These are phyloP conservation scores for Zenarchopterus dispar DNA, from an alignment of 2,797 vertebrate species.

Conservation along the genomic window DNA sequence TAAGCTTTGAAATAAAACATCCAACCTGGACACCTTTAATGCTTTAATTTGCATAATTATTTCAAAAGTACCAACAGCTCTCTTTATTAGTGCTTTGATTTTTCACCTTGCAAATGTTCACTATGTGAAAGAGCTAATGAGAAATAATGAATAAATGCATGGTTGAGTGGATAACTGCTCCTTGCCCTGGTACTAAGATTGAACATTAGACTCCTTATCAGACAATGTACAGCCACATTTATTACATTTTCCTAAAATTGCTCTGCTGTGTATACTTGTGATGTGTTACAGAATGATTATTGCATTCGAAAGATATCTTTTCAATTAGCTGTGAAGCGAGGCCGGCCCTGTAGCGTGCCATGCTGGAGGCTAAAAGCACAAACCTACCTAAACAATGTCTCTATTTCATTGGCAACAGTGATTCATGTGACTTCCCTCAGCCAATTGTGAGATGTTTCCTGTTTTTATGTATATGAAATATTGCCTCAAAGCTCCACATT, in stretches of 20 bases:
- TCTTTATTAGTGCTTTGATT: conserved; percentile 3
- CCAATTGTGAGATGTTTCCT: conserved; percentile 56
- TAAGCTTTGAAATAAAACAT: conserved; percentile 35
- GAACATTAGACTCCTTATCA: conserved; percentile 28
- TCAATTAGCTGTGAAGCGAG: conserved; percentile 72
- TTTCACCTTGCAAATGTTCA: conserved; percentile 20
- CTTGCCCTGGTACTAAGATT: conserved; percentile 9
- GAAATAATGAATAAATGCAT: conserved; percentile 29
- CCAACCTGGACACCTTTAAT: conserved; percentile 17
- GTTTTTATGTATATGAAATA: conserved; percentile 56
- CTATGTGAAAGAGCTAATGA: conserved; percentile 28
- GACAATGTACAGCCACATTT: conserved; percentile 30
- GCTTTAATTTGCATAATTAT: conserved; percentile 28
- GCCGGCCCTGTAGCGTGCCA: conserved; percentile 66
- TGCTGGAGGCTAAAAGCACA: conserved; percentile 68
- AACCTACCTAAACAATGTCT: conserved; percentile 69
- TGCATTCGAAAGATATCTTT: conserved; percentile 65
- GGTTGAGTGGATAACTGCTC: conserved; percentile 25
- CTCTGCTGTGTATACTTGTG: conserved; percentile 39
- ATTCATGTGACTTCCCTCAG: conserved; percentile 70
- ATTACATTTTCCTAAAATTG: conserved; percentile 54
- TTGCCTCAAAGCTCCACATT: conserved; percentile 43
- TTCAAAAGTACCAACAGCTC: conserved; percentile 5
- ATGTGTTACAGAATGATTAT: conserved; percentile 65
- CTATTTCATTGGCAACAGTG: conserved; percentile 69